Evolutionary conservation across 1,140 invertebrate species (phyloP).

Genomic region (Drosophila littoralis): DNA sequence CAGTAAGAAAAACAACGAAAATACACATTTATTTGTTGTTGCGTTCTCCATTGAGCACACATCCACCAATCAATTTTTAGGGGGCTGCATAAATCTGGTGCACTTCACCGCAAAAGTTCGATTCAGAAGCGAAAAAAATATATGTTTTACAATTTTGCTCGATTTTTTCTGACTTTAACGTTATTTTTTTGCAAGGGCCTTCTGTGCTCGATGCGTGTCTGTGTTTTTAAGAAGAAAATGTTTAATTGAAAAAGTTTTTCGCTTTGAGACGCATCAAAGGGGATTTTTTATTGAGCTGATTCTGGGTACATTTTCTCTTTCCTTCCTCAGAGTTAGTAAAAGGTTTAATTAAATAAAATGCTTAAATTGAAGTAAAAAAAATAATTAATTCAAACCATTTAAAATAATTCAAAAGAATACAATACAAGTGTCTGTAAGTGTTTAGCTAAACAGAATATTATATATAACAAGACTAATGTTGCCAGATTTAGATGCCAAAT

Average conservation of each 20-base stretch:
- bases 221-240: conserved; percentile 73
- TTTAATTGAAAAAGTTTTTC: conserved; percentile 78
- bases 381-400: background rate
- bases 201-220: conserved; percentile 24
- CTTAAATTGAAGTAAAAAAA: conserved; percentile 12
- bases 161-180: conserved; percentile 26
- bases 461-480: too few species aligned
- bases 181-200: conserved; percentile 31
- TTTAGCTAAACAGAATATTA: background rate
- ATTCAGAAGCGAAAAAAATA: conserved; percentile 57
- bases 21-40: conserved; percentile 26
- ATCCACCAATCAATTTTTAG: conserved; percentile 52
- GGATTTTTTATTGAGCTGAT: conserved; percentile 55
- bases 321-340: background rate
- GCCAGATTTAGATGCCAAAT: too few species aligned
- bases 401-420: too few species aligned
- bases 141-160: conserved; percentile 63
- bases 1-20: background rate
- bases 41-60: conserved; percentile 13
- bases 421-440: too few species aligned
- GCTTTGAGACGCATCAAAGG: conserved; percentile 61
- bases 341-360: conserved; percentile 22
- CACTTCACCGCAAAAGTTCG: conserved; percentile 66
- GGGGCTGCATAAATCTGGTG: conserved; percentile 67
- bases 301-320: conserved; percentile 32